Evolutionary conservation across 2,888 invertebrate species (phyloP).

Genomic region (Gari tellinella): DNA sequence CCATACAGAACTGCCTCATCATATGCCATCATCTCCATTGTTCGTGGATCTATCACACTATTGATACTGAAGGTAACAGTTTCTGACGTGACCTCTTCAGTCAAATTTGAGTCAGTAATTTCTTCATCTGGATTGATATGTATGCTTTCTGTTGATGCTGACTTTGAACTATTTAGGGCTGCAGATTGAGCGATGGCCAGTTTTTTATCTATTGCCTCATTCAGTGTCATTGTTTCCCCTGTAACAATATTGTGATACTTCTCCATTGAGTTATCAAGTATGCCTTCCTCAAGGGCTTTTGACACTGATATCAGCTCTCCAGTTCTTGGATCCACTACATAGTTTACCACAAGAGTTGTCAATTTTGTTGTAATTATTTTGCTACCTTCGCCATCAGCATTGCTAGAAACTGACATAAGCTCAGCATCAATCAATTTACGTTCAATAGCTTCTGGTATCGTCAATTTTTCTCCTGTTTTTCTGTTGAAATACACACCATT

Average conservation of each 20-base stretch:
- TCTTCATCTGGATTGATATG: constrained; percentile 84
- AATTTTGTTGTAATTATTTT: constrained; percentile 86
- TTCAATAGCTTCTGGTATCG: constrained; percentile 93
- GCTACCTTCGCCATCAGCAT: constrained; percentile 94
- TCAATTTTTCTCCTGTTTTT: constrained; percentile 90
- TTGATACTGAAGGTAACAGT: constrained; percentile 79
- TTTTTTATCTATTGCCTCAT: constrained; percentile 90
- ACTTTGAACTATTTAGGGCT: constrained; percentile 84
- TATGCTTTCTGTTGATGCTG: constrained; percentile 87
- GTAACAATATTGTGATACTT: constrained; percentile 88
- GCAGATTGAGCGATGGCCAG: constrained; percentile 88
- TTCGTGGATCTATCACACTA: constrained; percentile 89
- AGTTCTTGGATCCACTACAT: constrained; percentile 89
- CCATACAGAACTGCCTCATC: constrained; percentile 96
- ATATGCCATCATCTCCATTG: constrained; percentile 90
- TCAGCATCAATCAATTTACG: constrained; percentile 88
- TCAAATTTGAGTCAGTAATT: constrained; percentile 86
- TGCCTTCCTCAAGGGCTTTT: constrained; percentile 95
- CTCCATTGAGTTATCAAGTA: constrained; percentile 94
- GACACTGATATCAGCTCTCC: constrained; percentile 91
- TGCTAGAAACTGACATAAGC: constrained; percentile 86
- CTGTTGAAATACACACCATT: constrained; percentile 88
- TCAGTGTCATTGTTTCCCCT: constrained; percentile 88
- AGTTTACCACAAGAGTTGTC: constrained; percentile 80
- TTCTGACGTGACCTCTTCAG: constrained; percentile 83